phyloP scores from a whole-genome alignment of 2,113 vertebrate genomes.

The Rhea pennata region DNA sequence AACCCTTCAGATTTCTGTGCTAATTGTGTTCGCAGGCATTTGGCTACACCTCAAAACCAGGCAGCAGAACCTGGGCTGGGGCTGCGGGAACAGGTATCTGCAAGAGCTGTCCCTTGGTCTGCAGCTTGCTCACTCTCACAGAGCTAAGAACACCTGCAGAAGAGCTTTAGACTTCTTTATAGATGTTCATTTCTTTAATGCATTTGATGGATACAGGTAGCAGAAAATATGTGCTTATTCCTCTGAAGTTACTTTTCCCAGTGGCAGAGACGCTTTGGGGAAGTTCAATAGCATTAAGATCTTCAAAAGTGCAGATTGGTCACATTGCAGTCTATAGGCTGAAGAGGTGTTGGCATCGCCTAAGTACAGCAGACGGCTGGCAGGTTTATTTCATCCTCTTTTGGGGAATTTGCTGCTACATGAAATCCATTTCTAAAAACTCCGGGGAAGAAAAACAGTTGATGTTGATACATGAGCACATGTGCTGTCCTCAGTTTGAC shows the following conservation, averaged over 20 bases:
- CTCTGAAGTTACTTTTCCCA: neutral
- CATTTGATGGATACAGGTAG: neutral
- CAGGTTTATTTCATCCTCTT: neutral
- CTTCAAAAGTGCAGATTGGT: accelerated
- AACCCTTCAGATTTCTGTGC: accelerated
- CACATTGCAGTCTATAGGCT: accelerated
- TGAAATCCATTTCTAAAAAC: neutral
- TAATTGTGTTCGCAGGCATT: neutral
- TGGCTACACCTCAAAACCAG: neutral
- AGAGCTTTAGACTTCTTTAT: neutral
- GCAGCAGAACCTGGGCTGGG: neutral
- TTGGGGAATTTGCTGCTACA: neutral
- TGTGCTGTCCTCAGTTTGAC: neutral
- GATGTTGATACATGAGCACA: neutral
- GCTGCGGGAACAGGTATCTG: neutral
- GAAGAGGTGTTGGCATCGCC: neutral
- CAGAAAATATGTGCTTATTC: neutral
- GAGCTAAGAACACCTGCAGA: neutral
- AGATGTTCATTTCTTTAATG: neutral
- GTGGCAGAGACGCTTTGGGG: neutral
- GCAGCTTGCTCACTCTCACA: accelerated
- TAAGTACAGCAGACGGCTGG: neutral
- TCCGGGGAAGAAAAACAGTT: neutral
- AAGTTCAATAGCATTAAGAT: accelerated
- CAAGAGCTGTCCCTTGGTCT: neutral